Percentiles rank a stretch among this genome's conserved stretches.
Evolutionary conservation across 2,113 vertebrate species (phyloP).

Genomic region (Cairina moschata): DNA sequence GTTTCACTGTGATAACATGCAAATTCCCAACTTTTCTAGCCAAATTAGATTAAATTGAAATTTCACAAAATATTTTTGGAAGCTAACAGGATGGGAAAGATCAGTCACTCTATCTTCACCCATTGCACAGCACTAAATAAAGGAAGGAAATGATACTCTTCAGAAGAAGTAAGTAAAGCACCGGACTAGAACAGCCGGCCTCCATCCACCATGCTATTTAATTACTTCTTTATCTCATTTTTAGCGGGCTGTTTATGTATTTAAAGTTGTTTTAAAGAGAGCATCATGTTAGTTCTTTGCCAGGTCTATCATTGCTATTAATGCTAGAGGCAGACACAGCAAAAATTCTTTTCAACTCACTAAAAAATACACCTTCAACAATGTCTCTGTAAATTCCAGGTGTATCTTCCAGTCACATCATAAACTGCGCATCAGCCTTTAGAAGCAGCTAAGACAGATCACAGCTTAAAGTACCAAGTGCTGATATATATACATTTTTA

Average conservation of each 20-base stretch:
- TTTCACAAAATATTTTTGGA: not conserved
- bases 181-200: not conserved
- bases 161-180: not conserved
- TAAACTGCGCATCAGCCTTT: not conserved
- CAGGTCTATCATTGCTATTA: not conserved
- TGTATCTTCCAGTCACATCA: not conserved
- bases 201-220: not conserved
- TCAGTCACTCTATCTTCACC: not conserved
- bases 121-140: not conserved
- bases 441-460: not conserved
- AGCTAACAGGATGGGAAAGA: not conserved
- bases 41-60: not conserved
- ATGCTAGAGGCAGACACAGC: not conserved
- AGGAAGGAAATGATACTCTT: not conserved
- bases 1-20: not conserved
- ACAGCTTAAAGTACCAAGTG: not conserved
- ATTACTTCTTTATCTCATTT: not conserved
- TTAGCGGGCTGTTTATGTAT: not conserved
- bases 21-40: not conserved
- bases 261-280: not conserved
- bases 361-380: not conserved
- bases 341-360: not conserved
- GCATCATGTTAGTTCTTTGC: not conserved
- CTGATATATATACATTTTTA: not conserved
- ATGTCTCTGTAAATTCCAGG: not conserved